Conservation (phyloP, 2,113 vertebrate genomes). For the Corapipo altera region DNA sequence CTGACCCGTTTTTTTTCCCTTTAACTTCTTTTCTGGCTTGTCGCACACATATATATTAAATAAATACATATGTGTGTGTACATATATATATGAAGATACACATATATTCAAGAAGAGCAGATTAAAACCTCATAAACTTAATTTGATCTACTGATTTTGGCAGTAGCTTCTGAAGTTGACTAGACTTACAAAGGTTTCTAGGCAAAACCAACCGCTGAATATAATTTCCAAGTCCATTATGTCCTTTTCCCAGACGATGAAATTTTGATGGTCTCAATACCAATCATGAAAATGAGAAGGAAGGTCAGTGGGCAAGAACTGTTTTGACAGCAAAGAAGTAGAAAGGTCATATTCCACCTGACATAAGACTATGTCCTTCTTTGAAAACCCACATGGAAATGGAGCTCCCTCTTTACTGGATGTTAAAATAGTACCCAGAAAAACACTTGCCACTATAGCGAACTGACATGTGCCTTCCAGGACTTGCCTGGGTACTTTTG, state of each 20-base stretch:
- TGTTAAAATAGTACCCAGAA: background rate
- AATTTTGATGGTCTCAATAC: background rate
- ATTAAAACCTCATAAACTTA: background rate
- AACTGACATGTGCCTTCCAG: background rate
- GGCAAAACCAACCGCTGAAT: background rate
- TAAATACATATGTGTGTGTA: background rate
- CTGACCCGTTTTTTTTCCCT: background rate
- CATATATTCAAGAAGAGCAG: background rate
- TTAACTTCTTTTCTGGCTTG: background rate
- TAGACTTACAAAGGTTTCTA: background rate
- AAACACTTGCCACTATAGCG: background rate
- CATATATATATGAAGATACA: background rate
- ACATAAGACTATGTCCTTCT: background rate
- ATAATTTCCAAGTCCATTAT: background rate
- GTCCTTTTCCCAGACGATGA: background rate
- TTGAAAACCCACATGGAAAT: background rate
- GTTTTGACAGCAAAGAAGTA: background rate
- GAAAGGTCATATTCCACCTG: background rate
- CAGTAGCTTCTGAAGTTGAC: background rate
- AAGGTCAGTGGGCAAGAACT: background rate
- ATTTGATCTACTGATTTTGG: background rate
- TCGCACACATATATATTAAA: background rate
- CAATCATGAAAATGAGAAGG: background rate
- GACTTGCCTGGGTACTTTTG: background rate
- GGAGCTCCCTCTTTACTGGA: background rate